These are phyloP conservation scores for Benitochromis conjunctus DNA, from an alignment of 2,113 vertebrate genomes.

Conservation along the genomic window DNA sequence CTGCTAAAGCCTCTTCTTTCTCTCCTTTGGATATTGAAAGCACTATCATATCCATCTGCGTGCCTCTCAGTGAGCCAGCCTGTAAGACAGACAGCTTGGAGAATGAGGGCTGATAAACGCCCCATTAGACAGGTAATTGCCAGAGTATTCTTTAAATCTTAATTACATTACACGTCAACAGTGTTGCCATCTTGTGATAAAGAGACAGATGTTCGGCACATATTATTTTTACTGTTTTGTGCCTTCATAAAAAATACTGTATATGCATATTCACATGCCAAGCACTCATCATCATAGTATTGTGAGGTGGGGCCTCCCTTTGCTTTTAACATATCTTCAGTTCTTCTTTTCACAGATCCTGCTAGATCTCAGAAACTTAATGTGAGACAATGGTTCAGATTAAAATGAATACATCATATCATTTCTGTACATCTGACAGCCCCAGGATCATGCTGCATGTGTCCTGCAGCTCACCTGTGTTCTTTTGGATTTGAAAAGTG, in stretches of 20 bases:
- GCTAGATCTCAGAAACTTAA: not conserved
- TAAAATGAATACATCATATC: not conserved
- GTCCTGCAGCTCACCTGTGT: not conserved
- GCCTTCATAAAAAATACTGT: not conserved
- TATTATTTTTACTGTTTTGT: slow-evolving; percentile 9
- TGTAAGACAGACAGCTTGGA: slow-evolving; percentile 64
- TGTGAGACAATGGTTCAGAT: not conserved
- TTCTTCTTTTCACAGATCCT: not conserved
- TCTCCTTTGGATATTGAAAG: slow-evolving; percentile 16
- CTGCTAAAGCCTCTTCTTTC: not conserved
- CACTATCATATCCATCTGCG: slow-evolving; percentile 44
- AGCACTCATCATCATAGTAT: not conserved
- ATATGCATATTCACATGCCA: not conserved
- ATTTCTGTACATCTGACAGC: not conserved
- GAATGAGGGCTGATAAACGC: slow-evolving; percentile 65
- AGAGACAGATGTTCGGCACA: slow-evolving; percentile 67
- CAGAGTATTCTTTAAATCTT: slow-evolving; percentile 75
- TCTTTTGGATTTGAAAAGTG: not conserved
- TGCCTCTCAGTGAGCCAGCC: slow-evolving; percentile 44
- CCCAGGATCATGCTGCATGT: not conserved
- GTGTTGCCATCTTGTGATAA: slow-evolving; percentile 65
- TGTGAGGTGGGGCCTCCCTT: not conserved
- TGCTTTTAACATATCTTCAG: not conserved
- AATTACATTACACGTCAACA: slow-evolving; percentile 73
- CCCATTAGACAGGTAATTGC: slow-evolving; percentile 76